Evolutionary conservation across 2,113 vertebrate genomes (phyloP), one percentile per base, ranked within the genome.

Genomic region (Caranx ignobilis): DNA sequence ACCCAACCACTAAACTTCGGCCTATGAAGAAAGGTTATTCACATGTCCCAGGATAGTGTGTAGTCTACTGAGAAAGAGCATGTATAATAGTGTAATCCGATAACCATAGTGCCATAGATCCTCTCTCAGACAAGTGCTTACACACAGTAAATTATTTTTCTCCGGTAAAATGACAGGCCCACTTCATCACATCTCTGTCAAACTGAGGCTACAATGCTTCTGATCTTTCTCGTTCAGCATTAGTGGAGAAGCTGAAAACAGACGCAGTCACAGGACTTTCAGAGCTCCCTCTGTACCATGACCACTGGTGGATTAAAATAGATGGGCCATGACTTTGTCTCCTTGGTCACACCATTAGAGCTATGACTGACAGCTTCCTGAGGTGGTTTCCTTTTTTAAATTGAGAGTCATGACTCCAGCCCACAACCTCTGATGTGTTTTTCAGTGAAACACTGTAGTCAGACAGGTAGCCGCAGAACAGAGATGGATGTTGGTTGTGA

Each of bases 261-360:
- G 77, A 62, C 77, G 81, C 41, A 68, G 79, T 78, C 71, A 69
- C 57, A 65, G 79, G 87, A 83, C 79, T 66, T 82, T 52, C 52
- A 69, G 71, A 79, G 37, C 56, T 59, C 69, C 52, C 64, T 37
- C n/a, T 68, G 68, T 55, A 59, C 77, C 50, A 2, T 87, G 86
- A 88, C 81, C 78, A 76, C 52, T 13, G 4, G 45, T 64, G 80
- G 87, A 88, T 91, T 86, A 88, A 91, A 91, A 91, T 90, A 89
- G 82, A 89, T 81, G 77, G 85, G 87, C 83, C 81, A 16, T 89
- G 90, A 90, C 89, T 90, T 90, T 86, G 68, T 87, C 79, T 85
- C 63, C 77, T 66, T 43, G 69, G 66, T 79, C 86, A 75, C 77
- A 85, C 71, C 76, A 86, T 89, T 85, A 90, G 56, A 71, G 78